Percentiles rank a stretch among this genome's conserved stretches.
Conservation (phyloP, 2,888 invertebrate genomes). For the Eumerus sabulonum region DNA sequence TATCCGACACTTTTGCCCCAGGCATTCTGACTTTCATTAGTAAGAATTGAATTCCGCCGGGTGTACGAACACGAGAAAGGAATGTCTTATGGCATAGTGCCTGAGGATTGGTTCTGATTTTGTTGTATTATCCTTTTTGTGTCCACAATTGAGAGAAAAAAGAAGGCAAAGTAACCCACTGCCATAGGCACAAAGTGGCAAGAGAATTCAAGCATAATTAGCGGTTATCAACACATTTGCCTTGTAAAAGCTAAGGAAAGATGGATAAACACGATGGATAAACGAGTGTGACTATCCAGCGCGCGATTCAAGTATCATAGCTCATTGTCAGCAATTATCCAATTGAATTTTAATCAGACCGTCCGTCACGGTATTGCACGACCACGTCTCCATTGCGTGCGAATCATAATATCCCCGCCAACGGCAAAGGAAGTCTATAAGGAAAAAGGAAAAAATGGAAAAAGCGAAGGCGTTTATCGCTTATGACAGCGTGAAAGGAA, state of each 20-base stretch:
- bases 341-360: slow-evolving; percentile 54
- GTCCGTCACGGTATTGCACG: neutral
- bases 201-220: too few relatives aligned
- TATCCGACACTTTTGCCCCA: slow-evolving; percentile 9
- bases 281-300: neutral
- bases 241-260: too few relatives aligned
- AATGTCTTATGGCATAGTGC: neutral
- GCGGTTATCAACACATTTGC: too few relatives aligned
- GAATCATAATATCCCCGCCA: neutral
- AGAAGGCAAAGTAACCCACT: too few relatives aligned
- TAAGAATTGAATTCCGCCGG: slow-evolving; percentile 12
- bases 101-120: too few relatives aligned
- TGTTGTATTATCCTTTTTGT: too few relatives aligned
- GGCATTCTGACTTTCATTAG: slow-evolving; percentile 12
- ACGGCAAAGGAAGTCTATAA: neutral
- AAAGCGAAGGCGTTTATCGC: too few relatives aligned
- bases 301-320: slow-evolving; percentile 35
- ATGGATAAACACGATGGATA: too few relatives aligned
- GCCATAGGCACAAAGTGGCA: too few relatives aligned
- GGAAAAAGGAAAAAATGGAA: too few relatives aligned
- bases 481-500: too few relatives aligned
- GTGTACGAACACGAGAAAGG: neutral
- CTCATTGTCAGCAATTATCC: slow-evolving; percentile 51
- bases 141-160: too few relatives aligned
- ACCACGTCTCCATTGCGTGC: neutral